Base-by-base conservation (phyloP, 92 coral and sea anemone species). In the Epizoanthus ramosus region DNA sequence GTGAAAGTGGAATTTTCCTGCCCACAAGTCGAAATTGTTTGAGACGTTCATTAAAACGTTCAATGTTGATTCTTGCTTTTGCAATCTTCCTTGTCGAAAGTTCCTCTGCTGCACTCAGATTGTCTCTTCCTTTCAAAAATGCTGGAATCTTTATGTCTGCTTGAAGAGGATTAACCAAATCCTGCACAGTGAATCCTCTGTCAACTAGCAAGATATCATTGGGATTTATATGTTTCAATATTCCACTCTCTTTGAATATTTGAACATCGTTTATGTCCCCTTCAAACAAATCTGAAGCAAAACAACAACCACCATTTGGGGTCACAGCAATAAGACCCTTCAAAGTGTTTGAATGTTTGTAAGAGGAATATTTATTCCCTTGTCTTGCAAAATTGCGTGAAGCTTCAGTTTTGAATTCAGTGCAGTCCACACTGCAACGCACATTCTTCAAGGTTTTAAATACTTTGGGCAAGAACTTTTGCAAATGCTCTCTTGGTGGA, bases 311-410 rank as follows among this genome's bases (percentile, higher is more conserved):
- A 24, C 89, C 92, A 88, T 84, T 88, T 22, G 88, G 92, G 76
- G 88, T 85, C 41, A 75, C 74, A 60, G 91, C 91, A 45, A 91
- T 91, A n/a, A 91, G 89, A 54, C 94, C 81, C 82, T 90, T 90
- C 37, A 90, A 90, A 12, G 89, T 90, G 91, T 90, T 90, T 3
- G 94, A 63, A 59, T 91, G 94, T 47, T 91, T 91, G 87, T 87
- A 91, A 17, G 83, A 75, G 2, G 80, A 83, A 64, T 18, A 83
- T 7, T 39, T 83, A 65, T 86, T 72, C 66, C 82, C 35, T 71
- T 90, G 93, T 75, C 84, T 81, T 19, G 89, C 88, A 83, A 91
- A 91, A 83, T 91, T 91, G 72, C 91, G 75, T 28, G 94, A 84
- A 31, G 84, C 79, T 87, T 87, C 83, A 16, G 81, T 63, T 24